These are phyloP conservation scores for Coreius guichenoti DNA, from an alignment of 2,797 vertebrate genomes.

Conservation along the genomic window DNA sequence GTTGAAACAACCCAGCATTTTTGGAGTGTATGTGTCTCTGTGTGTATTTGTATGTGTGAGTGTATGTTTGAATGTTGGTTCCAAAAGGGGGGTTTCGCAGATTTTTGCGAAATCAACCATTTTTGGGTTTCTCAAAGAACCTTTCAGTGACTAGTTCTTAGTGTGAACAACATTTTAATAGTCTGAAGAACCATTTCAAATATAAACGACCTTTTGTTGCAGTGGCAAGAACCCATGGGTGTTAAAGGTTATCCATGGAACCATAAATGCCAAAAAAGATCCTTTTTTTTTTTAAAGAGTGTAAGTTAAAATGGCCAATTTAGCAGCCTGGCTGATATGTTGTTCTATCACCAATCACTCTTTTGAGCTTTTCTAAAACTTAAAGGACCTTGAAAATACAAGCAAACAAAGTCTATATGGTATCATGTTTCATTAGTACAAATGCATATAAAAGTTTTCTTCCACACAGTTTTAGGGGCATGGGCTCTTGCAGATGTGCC, in stretches of 20 bases:
- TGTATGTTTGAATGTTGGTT: not conserved
- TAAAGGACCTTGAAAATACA: not conserved
- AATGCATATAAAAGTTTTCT: not conserved
- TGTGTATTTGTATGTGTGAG: not conserved
- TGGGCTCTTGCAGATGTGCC: conserved; percentile 78
- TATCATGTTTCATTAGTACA: not conserved
- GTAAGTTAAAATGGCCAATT: not conserved
- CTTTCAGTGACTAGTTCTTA: not conserved
- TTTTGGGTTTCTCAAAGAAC: not conserved
- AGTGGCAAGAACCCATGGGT: not conserved
- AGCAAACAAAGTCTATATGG: not conserved
- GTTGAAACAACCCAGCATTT: no score
- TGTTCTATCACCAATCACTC: not conserved
- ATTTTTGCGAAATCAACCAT: no score
- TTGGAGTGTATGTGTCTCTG: not conserved
- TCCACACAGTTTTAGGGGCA: conserved; percentile 73
- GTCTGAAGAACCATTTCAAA: not conserved
- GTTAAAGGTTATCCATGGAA: not conserved
- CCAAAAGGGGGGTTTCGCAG: not conserved
- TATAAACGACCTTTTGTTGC: not conserved
- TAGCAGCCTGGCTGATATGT: not conserved
- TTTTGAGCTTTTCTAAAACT: conserved; percentile 3
- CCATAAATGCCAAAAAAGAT: not conserved
- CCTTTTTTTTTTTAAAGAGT: not conserved
- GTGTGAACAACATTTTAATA: not conserved